Evolutionary conservation across 2,113 vertebrate species (phyloP), one percentile per base, ranked within the genome.

Genomic region (Glaucidium brasilianum): DNA sequence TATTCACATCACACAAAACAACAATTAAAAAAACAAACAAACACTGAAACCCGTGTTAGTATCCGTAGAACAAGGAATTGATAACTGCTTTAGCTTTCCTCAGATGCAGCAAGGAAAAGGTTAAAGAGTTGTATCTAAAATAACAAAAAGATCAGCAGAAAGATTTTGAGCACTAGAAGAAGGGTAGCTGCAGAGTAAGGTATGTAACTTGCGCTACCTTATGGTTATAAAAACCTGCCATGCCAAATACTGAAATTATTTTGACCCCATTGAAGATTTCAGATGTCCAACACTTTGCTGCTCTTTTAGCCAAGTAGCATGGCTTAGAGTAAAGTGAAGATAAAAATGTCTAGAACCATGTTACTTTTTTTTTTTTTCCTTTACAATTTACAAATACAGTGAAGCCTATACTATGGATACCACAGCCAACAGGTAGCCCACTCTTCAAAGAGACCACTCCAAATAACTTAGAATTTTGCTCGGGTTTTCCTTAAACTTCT

Each of bases 1-100:
- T 97, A 97, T 98, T 98, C 98, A 99, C 99, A 98, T 98, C 99
- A 98, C 98, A 86, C 94, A 97, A 98, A 98, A 97, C 93, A 98
- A 97, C 96, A 98, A 98, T 94, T 97, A 98, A 97, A 97, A 93
- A 97, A 98, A 98, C 98, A 99, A 98, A 99, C 98, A 98, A 96
- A 98, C 98, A 99, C 97, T 98, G 98, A 99, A 99, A 99, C 99
- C 99, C 99, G 98, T 99, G 99, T 99, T 99, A 99, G 99, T 99
- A 99, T 98, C 98, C 96, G 95, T 98, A 98, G 97, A 98, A 97
- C 97, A 97, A 98, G 96, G 97, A 97, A 96, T 53, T 84, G 92
- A 67, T 97, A 97, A 98, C 97, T 97, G 97, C 98, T 97, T 97
- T 96, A 96, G 96, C 97, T 97, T 98, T 97, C 96, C 97, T 98